Evolutionary conservation across 1,140 invertebrate species (phyloP).

Genomic region (Galleria mellonella): DNA sequence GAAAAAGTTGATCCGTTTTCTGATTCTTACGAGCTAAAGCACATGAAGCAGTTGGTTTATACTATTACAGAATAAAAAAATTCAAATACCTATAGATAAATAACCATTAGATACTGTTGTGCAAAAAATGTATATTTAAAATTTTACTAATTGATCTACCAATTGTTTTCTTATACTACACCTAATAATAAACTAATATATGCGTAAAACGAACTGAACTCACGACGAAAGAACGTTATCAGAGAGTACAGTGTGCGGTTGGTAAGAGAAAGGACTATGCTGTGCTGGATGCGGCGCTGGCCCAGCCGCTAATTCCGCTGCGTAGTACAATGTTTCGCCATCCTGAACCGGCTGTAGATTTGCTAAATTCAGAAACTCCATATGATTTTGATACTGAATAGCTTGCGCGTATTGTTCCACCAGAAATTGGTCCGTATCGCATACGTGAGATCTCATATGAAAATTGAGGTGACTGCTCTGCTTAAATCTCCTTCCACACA

Average conservation of each 20-base stretch:
- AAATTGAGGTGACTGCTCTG: constrained; percentile 71
- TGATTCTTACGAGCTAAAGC: no score
- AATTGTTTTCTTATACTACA: no score
- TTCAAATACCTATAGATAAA: no score
- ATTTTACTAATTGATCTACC: no score
- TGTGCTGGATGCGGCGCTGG: constrained; percentile 6
- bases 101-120: no score
- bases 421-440: constrained; percentile 17
- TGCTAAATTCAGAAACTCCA: constrained; percentile 45
- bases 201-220: neutral
- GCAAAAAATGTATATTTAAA: neutral
- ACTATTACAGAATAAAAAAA: no score
- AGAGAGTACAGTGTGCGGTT: constrained; percentile 10
- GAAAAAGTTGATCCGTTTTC: no score
- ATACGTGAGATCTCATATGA: constrained; percentile 58
- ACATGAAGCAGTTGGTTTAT: no score
- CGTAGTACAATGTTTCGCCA: constrained; percentile 55
- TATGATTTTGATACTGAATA: constrained; percentile 18
- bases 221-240: constrained; percentile 12
- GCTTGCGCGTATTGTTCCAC: constrained; percentile 28
- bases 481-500: constrained; percentile 75
- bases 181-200: neutral
- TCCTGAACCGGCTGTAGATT: constrained; percentile 49
- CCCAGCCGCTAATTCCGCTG: constrained; percentile 33
- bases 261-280: constrained; percentile 15